Base-by-base conservation (phyloP, 2,797 vertebrate species). In the Brotula barbata region DNA sequence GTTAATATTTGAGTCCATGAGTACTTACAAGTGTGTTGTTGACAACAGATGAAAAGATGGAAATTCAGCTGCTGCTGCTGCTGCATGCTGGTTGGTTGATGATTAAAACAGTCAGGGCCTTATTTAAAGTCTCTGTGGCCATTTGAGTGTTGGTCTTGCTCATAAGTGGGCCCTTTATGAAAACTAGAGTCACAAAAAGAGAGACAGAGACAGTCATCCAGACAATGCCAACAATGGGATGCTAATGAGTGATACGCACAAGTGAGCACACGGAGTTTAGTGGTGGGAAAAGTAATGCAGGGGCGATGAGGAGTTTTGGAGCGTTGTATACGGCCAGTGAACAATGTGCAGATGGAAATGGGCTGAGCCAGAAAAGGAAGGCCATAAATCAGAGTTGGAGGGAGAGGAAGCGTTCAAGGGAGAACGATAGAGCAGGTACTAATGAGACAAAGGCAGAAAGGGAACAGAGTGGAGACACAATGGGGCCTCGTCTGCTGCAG, bases 371-470 rank as follows among this genome's bases (percentile, higher is more conserved):
- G 58, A 52, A 64, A 62, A 46, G 51, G 53, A 61, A 67, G 51
- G 12, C 34, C 48, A 62, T 49, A 21, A 71, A 64, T 72, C 44
- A 49, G 47, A 19, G 41, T 39, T 44, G 34, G 45, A 55, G 39
- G 39, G 39, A 58, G 28, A 57, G 40, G 51, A 3, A 21, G 66
- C 42, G 44, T 17, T 36, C 62, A 39, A 28, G 42, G 58, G 47
- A 54, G 40, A 22, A 40, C 52, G 50, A 69, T 36, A 49, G 56
- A 72, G 57, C 65, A 61, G 31, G 36, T 69, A 52, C 54, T 48
- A 71, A 73, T 6, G 8, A 42, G 64, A 63, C 59, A 46, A 56
- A 51, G 58, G 60, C 47, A 57, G 51, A 75, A 68, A 53, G 61
- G 44, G 59, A 75, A 58, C 56, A 65, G 39, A 9, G 44, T 19